phyloP scores from a whole-genome alignment of 1,140 invertebrate species.

The Zelostemma sp. region DNA sequence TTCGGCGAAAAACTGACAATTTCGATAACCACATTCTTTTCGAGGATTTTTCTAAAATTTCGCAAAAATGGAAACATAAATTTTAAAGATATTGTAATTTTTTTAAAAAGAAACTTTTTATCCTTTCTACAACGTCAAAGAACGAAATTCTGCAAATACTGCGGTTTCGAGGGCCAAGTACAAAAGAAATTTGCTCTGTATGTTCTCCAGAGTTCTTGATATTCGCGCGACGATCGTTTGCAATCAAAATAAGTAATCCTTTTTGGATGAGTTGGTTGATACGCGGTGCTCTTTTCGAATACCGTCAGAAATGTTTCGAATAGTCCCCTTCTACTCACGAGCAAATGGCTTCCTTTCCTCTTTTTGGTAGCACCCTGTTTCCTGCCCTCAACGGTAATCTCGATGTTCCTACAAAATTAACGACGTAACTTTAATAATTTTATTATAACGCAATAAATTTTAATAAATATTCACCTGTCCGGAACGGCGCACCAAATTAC shows the following conservation, averaged over 20 bases:
- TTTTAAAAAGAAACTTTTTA: no score
- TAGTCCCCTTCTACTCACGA: constrained; percentile 76
- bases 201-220: constrained; percentile 56
- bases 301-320: constrained; percentile 73
- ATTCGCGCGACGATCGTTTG: constrained; percentile 57
- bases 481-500: constrained; percentile 74
- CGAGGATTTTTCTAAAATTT: no score
- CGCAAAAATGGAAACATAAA: no score
- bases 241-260: constrained; percentile 60
- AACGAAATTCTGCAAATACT: constrained; percentile 50
- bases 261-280: constrained; percentile 56
- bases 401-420: constrained; percentile 71
- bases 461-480: constrained; percentile 54
- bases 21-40: no score
- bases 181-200: constrained; percentile 45
- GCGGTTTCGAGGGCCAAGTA: constrained; percentile 58
- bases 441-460: neutral
- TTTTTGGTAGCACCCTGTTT: constrained; percentile 87
- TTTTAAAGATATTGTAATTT: no score
- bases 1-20: no score
- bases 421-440: constrained; percentile 7
- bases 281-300: constrained; percentile 52
- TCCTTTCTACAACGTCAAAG: constrained; percentile 17
- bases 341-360: constrained; percentile 71
- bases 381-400: constrained; percentile 84